Evolutionary conservation across 2,797 vertebrate species (phyloP).

Genomic region (Enteromius anoplus): DNA sequence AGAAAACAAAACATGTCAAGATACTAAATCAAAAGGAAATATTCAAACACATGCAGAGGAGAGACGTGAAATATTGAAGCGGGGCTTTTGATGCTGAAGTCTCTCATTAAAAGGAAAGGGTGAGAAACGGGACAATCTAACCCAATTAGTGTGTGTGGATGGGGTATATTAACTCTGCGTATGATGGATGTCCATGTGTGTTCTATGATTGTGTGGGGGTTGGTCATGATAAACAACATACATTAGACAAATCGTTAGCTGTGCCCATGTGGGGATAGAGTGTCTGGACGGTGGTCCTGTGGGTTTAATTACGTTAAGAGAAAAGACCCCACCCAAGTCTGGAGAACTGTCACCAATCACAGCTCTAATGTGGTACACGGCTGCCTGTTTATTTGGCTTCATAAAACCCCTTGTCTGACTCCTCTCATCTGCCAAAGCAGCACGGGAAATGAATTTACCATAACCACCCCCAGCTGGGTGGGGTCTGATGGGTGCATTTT

Average conservation of each 20-base stretch:
- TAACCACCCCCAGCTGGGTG: not conserved
- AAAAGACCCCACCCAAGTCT: slow-evolving; percentile 59
- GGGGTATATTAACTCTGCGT: not conserved
- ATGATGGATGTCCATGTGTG: slow-evolving; percentile 39
- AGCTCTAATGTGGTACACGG: slow-evolving; percentile 46
- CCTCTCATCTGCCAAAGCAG: slow-evolving; percentile 37
- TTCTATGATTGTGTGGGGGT: slow-evolving; percentile 33
- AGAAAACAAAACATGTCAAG: slow-evolving; percentile 61
- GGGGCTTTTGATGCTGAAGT: slow-evolving; percentile 60
- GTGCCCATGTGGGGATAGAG: slow-evolving; percentile 15
- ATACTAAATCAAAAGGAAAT: slow-evolving; percentile 66
- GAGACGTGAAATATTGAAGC: slow-evolving; percentile 74
- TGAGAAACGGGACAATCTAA: slow-evolving; percentile 34
- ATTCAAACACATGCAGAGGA: slow-evolving; percentile 53
- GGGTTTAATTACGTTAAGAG: slow-evolving; percentile 57
- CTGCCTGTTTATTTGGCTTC: slow-evolving; percentile 29
- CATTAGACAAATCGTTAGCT: slow-evolving; percentile 20
- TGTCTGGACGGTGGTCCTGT: slow-evolving; percentile 57
- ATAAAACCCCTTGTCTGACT: slow-evolving; percentile 39
- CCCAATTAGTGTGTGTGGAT: slow-evolving; percentile 8
- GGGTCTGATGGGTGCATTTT: slow-evolving; percentile 18
- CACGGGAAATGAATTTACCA: slow-evolving; percentile 36
- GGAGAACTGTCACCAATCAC: slow-evolving; percentile 28
- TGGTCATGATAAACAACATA: slow-evolving; percentile 8
- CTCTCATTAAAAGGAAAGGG: slow-evolving; percentile 64